phyloP scores from a whole-genome alignment of 2,888 invertebrate genomes.

The Dryococelus australis region DNA sequence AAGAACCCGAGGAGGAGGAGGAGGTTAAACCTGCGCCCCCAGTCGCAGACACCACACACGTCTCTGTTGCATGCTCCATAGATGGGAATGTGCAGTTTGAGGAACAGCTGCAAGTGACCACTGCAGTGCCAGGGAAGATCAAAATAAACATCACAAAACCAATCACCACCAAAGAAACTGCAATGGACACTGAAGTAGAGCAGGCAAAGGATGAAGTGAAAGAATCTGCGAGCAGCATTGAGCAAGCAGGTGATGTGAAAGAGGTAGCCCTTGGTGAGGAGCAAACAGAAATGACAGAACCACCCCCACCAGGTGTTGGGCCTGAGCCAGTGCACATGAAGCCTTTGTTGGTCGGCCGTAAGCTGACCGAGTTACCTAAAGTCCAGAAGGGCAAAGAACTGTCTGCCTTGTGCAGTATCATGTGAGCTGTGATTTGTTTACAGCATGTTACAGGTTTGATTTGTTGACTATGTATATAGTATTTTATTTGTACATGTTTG shows the following conservation, averaged over 20 bases:
- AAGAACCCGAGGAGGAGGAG: slow-evolving; percentile 31
- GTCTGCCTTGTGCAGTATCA: slow-evolving; percentile 86
- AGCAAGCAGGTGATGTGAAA: slow-evolving; percentile 30
- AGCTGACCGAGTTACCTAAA: slow-evolving; percentile 75
- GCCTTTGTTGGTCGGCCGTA: slow-evolving; percentile 69
- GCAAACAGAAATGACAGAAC: slow-evolving; percentile 54
- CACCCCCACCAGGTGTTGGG: slow-evolving; percentile 61
- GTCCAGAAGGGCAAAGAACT: slow-evolving; percentile 78
- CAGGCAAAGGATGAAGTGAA: slow-evolving; percentile 20
- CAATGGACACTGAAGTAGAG: slow-evolving; percentile 51
- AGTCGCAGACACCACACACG: slow-evolving; percentile 63
- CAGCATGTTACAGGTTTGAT: neutral
- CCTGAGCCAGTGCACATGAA: slow-evolving; percentile 64
- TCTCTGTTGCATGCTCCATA: slow-evolving; percentile 70
- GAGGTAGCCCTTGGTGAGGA: slow-evolving; percentile 33
- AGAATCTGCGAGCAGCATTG: slow-evolving; percentile 35
- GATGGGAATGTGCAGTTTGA: slow-evolving; percentile 80
- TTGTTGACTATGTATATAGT: slow-evolving; percentile 32
- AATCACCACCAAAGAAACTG: slow-evolving; percentile 56
- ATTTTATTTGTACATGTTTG: slow-evolving; percentile 37
- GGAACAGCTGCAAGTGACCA: slow-evolving; percentile 59
- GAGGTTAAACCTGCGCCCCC: slow-evolving; percentile 46
- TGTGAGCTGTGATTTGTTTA: slow-evolving; percentile 63
- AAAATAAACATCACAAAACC: slow-evolving; percentile 85
- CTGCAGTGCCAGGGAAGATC: slow-evolving; percentile 66